Conservation (phyloP, 1,140 invertebrate genomes). For the Pachyrhynchus sulphureomaculatus region DNA sequence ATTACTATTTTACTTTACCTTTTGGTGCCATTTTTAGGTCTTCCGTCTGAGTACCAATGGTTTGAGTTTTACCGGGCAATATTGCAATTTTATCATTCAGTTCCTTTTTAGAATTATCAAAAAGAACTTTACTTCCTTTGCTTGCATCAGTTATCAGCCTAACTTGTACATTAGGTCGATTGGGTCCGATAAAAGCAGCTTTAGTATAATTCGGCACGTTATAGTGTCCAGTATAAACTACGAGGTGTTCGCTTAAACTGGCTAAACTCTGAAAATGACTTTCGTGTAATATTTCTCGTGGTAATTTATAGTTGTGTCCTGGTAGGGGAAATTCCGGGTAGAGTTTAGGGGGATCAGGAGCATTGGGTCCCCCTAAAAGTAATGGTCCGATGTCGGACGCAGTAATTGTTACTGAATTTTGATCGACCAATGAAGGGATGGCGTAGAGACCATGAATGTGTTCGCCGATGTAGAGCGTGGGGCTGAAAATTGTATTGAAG, state of each 20-base stretch:
- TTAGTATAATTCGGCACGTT: constrained; percentile 67
- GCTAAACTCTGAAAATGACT: constrained; percentile 49
- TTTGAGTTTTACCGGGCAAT: background rate
- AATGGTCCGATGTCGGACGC: constrained; percentile 61
- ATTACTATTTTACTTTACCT: too few relatives aligned
- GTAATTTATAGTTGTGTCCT: constrained; percentile 46
- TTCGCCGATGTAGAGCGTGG: constrained; percentile 92
- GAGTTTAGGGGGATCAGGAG: constrained; percentile 46
- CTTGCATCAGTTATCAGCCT: constrained; percentile 26
- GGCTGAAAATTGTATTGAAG: constrained; percentile 61
- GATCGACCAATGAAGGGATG: constrained; percentile 86
- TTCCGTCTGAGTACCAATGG: constrained; percentile 31
- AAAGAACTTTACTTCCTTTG: constrained; percentile 8
- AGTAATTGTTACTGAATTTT: constrained; percentile 73
- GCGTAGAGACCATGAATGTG: constrained; percentile 87
- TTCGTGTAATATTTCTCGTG: constrained; percentile 27
- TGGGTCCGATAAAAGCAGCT: constrained; percentile 21
- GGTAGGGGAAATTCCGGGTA: constrained; percentile 50
- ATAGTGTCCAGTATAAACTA: constrained; percentile 71
- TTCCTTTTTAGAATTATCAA: background rate
- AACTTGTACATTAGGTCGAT: constrained; percentile 10
- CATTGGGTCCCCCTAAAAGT: constrained; percentile 68
- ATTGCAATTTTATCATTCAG: too few relatives aligned
- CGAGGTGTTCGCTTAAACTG: constrained; percentile 33
- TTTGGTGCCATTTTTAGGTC: constrained; percentile 2